Percentiles rank a stretch among this genome's conserved stretches.
These are phyloP conservation scores for Drosophila sturtevanti DNA, from an alignment of 1,140 invertebrate genomes.

Conservation along the genomic window DNA sequence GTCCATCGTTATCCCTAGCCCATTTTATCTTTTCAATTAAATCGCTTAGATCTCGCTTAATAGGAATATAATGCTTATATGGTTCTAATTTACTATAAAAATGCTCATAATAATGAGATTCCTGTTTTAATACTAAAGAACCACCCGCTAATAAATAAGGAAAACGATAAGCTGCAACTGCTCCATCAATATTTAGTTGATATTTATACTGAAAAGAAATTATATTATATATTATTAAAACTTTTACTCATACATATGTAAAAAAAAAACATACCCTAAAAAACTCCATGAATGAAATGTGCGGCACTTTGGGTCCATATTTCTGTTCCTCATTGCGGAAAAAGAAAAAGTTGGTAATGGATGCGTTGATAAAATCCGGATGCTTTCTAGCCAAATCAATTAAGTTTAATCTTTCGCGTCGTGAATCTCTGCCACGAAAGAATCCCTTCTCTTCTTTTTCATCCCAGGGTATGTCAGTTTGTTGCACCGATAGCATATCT, in stretches of 20 bases:
- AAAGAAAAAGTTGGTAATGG: slow-evolving; percentile 98
- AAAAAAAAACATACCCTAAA: slow-evolving; percentile 91
- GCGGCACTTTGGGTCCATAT: slow-evolving; percentile 92
- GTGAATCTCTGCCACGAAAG: slow-evolving; percentile 96
- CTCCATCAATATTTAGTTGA: slow-evolving; percentile 97
- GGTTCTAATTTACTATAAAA: slow-evolving; percentile 92
- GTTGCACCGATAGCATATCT: slow-evolving; percentile 95
- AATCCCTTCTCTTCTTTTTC: slow-evolving; percentile 91
- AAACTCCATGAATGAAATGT: slow-evolving; percentile 97
- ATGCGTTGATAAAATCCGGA: slow-evolving; percentile 94
- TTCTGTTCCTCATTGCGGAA: slow-evolving; percentile 92
- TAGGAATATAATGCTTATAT: slow-evolving; percentile 92
- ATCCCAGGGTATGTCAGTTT: slow-evolving; percentile 86
- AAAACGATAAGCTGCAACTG: slow-evolving; percentile 97
- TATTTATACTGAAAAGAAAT: slow-evolving; percentile 93
- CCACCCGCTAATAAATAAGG: slow-evolving; percentile 95
- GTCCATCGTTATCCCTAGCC: slow-evolving; percentile 90
- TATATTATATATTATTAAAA: not conserved
- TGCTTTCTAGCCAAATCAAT: slow-evolving; percentile 90
- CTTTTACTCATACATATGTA: not conserved
- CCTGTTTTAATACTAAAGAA: slow-evolving; percentile 94
- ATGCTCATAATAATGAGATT: slow-evolving; percentile 96
- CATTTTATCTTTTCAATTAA: slow-evolving; percentile 91
- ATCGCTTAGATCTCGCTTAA: slow-evolving; percentile 91
- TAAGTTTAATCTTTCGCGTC: slow-evolving; percentile 91